A percentile compares a stretch with the other conserved stretches of the same genome.
These are phyloP conservation scores for Drosophila setifemur DNA, from an alignment of 1,140 invertebrate genomes.

Conservation along the genomic window DNA sequence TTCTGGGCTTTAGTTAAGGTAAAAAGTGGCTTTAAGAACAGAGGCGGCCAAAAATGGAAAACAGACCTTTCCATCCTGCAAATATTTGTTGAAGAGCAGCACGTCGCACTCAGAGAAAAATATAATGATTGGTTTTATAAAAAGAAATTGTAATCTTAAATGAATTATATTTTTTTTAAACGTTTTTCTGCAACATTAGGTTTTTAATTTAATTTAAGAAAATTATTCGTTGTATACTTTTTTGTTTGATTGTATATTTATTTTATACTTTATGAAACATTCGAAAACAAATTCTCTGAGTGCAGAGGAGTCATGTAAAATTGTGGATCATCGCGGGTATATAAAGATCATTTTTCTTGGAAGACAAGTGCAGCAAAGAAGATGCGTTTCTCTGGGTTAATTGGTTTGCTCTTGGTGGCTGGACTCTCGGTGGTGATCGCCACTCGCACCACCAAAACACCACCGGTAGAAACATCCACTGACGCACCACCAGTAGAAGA, in stretches of 20 bases:
- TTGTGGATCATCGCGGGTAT: background rate
- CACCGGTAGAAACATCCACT: too few relatives aligned
- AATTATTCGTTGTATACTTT: too few relatives aligned
- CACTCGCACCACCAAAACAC: background rate
- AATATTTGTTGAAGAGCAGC: conserved; percentile 22
- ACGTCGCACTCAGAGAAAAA: background rate
- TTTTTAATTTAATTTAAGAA: too few relatives aligned
- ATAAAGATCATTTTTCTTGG: background rate
- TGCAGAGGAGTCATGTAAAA: too few relatives aligned
- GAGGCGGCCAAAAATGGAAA: conserved; percentile 14
- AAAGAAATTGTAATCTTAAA: too few relatives aligned
- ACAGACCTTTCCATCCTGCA: conserved; percentile 10
- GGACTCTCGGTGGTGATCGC: background rate
- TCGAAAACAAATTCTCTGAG: too few relatives aligned
- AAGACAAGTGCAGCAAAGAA: background rate
- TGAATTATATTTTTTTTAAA: too few relatives aligned
- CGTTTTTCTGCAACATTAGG: too few relatives aligned
- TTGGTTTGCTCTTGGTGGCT: background rate
- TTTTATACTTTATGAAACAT: too few relatives aligned
- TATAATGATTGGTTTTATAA: too few relatives aligned
- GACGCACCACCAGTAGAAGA: too few relatives aligned
- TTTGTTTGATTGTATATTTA: too few relatives aligned
- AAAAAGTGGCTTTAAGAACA: background rate
- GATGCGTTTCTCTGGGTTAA: background rate
- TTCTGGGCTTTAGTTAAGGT: background rate